Evolutionary conservation across 2,797 vertebrate species (phyloP).

Genomic region (Pogonophryne albipinna): DNA sequence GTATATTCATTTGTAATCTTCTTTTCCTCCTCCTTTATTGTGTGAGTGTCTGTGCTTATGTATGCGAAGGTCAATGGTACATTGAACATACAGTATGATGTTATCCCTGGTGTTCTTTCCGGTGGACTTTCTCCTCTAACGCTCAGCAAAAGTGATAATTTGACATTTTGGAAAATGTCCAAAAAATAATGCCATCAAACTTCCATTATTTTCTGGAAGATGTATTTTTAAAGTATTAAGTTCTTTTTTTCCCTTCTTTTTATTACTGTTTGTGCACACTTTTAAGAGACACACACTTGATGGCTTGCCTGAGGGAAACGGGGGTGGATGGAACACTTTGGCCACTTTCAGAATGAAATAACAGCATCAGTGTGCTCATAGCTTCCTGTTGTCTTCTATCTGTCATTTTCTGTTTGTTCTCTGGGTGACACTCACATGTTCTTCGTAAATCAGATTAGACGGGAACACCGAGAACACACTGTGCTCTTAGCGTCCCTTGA

Average conservation of each 20-base stretch:
- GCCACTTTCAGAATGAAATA: slow-evolving; percentile 22
- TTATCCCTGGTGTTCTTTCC: not conserved
- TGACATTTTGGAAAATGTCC: too few species aligned
- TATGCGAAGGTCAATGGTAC: not conserved
- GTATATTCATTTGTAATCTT: not conserved
- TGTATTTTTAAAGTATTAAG: too few species aligned
- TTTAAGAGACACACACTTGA: not conserved
- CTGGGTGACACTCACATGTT: slow-evolving; percentile 57
- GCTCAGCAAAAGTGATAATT: not conserved
- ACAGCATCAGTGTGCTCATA: slow-evolving; percentile 14
- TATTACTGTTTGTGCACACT: not conserved
- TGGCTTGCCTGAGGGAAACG: not conserved
- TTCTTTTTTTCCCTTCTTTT: not conserved
- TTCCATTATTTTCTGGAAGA: not conserved
- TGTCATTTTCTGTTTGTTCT: slow-evolving; percentile 58
- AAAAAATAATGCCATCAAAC: not conserved
- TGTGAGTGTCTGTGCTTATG: not conserved
- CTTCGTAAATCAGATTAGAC: slow-evolving; percentile 67
- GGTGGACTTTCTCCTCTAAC: not conserved
- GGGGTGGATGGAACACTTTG: not conserved
- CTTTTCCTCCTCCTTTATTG: not conserved
- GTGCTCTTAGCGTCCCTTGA: slow-evolving; percentile 36
- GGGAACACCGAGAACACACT: slow-evolving; percentile 50
- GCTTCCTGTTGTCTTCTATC: slow-evolving; percentile 38
- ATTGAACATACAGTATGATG: not conserved